These are phyloP conservation scores for Lepidocyrtinus sp. DNA, from an alignment of 2,888 invertebrate species.

Conservation along the genomic window DNA sequence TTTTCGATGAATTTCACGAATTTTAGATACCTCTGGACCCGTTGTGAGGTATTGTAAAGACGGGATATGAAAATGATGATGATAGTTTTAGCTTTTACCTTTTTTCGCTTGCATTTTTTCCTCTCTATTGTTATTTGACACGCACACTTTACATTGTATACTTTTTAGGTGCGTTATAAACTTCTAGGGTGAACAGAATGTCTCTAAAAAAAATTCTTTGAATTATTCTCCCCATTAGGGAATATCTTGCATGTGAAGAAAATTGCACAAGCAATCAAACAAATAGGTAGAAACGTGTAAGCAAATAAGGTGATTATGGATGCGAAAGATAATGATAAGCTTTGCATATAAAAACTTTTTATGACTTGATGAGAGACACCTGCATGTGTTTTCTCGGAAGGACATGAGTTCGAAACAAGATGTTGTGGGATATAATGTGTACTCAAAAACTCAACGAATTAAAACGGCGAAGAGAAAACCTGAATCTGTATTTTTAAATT, in stretches of 20 bases:
- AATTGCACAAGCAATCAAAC: slow-evolving; percentile 24
- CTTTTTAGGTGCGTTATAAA: too few relatives aligned
- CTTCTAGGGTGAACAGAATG: too few relatives aligned
- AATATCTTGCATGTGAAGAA: background rate
- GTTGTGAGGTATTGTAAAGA: background rate
- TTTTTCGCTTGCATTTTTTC: slow-evolving; percentile 10
- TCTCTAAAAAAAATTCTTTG: too few relatives aligned
- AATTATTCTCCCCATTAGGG: background rate
- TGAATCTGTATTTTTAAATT: too few relatives aligned
- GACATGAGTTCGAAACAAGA: background rate
- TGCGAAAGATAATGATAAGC: background rate
- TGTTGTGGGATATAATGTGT: too few relatives aligned
- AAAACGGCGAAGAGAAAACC: too few relatives aligned
- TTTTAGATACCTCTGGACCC: background rate
- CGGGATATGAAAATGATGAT: background rate
- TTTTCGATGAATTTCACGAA: background rate
- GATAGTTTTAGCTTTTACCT: slow-evolving; percentile 25
- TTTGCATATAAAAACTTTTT: background rate
- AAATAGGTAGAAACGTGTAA: background rate
- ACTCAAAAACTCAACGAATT: too few relatives aligned
- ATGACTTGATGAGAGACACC: background rate
- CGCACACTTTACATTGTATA: too few relatives aligned
- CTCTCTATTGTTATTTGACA: background rate
- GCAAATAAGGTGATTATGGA: background rate
- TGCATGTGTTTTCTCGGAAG: background rate